phyloP scores from a whole-genome alignment of 2,888 invertebrate species.

The Drosophila longiperda region DNA sequence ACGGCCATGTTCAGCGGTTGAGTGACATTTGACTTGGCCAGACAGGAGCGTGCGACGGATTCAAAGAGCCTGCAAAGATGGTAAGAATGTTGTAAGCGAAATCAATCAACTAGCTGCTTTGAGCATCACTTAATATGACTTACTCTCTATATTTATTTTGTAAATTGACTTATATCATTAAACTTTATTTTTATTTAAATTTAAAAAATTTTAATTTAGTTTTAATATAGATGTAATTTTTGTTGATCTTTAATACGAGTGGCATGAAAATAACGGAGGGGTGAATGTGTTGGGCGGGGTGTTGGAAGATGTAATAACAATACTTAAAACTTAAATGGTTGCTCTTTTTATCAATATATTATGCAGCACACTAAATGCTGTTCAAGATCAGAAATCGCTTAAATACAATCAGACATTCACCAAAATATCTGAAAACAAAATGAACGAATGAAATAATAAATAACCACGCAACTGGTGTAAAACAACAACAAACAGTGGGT shows the following conservation, averaged over 20 bases:
- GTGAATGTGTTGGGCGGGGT: not conserved
- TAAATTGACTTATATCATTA: not conserved
- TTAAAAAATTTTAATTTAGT: not conserved
- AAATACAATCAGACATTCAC: constrained; percentile 66
- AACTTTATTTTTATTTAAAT: not conserved
- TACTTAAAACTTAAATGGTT: constrained; percentile 23
- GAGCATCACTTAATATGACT: not conserved
- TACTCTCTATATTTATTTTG: not conserved
- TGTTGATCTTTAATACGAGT: not conserved
- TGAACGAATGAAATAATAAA: constrained; percentile 45
- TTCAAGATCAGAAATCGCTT: constrained; percentile 55
- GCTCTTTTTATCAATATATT: constrained; percentile 31
- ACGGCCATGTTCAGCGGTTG: constrained; percentile 84
- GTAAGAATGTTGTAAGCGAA: constrained; percentile 11
- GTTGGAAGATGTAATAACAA: constrained; percentile 11
- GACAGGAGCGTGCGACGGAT: constrained; percentile 97
- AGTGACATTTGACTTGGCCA: constrained; percentile 90
- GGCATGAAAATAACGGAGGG: not conserved
- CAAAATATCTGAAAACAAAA: constrained; percentile 72
- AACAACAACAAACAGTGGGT: not conserved
- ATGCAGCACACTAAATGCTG: constrained; percentile 62
- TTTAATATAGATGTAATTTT: not conserved
- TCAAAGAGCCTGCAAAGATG: constrained; percentile 91
- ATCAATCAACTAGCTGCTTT: constrained; percentile 1
- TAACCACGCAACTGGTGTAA: constrained; percentile 23